These are phyloP conservation scores for Thripadectes ignobilis DNA, from an alignment of 2,797 vertebrate genomes.

Conservation along the genomic window DNA sequence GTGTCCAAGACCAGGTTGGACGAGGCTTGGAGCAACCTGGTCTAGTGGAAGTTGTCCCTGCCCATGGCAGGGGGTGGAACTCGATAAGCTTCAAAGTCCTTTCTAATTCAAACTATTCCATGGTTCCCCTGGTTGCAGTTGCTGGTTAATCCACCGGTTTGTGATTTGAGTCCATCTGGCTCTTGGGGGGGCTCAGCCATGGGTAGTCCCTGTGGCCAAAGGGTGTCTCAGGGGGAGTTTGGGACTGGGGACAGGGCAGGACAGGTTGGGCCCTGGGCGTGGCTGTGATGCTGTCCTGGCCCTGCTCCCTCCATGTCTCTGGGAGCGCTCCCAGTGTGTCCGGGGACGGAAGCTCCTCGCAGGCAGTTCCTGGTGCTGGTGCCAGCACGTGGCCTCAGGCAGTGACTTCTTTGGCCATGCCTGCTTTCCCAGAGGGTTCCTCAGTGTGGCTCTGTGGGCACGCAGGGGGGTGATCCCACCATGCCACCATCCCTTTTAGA, in stretches of 20 bases:
- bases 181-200: not conserved
- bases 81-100: not conserved
- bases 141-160: not conserved
- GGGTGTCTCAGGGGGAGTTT: not conserved
- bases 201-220: accelerated
- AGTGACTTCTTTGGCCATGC: not conserved
- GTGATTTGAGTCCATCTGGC: accelerated
- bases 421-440: accelerated
- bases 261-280: not conserved
- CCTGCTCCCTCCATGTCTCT: accelerated
- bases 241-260: not conserved
- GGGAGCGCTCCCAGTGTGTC: accelerated
- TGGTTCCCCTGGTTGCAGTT: not conserved
- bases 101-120: not conserved
- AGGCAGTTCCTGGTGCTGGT: not conserved
- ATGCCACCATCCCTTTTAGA: accelerated
- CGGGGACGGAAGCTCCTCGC: accelerated
- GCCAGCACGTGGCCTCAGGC: not conserved
- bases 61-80: not conserved
- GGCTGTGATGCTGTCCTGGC: accelerated
- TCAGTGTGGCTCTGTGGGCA: accelerated
- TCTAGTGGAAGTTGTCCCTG: accelerated
- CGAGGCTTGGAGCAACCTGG: accelerated
- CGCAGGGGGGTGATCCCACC: not conserved
- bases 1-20: not conserved